Base-by-base conservation (phyloP, 2,797 vertebrate genomes). In the Urophycis tenuis region DNA sequence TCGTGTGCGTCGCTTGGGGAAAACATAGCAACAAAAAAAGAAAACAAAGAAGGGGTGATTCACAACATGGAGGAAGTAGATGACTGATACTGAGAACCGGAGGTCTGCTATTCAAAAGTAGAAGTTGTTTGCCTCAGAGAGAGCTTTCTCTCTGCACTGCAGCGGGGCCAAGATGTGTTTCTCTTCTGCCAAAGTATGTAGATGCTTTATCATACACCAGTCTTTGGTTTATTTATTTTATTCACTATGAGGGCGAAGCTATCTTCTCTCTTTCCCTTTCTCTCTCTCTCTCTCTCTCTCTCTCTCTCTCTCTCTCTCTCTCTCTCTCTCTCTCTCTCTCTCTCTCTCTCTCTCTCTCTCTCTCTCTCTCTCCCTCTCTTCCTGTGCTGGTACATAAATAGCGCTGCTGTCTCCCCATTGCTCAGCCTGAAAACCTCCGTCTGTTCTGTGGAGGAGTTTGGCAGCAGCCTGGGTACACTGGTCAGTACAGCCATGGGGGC, bases 401-500 rank as follows among this genome's bases (percentile, higher is more conserved):
- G 84, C 87, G 81, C 83, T 81, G 80, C 79, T 4, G 83, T 84
- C 81, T 75, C 74, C 33, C 39, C 82, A 70, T 83, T 87, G 81
- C 85, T 86, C 81, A 81, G 84, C 84, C 82, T 85, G 84, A 39
- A 76, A 82, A 83, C 88, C 88, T 88, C 89, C 90, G 87, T 87
- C 89, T 90, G 87, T 86, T 90, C 80, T 81, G 78, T 84, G 79
- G 81, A 82, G 82, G 84, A 85, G 84, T 87, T 88, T 91, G 90
- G 88, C 89, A 88, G 81, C 81, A 76, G 83, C 75, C 76, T 80
- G 78, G 78, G 80, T 80, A 82, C 80, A 78, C 74, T 84, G 89
- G 89, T 86, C 86, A 89, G 77, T 77, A 41, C 75, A 81, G 83
- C 85, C 78, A 82, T 41, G 19, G 78, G 78, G 78, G 78, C 81